Evolutionary conservation across 2,797 vertebrate species (phyloP), one percentile per base, ranked within the genome.

Genomic region (Argentina silus): DNA sequence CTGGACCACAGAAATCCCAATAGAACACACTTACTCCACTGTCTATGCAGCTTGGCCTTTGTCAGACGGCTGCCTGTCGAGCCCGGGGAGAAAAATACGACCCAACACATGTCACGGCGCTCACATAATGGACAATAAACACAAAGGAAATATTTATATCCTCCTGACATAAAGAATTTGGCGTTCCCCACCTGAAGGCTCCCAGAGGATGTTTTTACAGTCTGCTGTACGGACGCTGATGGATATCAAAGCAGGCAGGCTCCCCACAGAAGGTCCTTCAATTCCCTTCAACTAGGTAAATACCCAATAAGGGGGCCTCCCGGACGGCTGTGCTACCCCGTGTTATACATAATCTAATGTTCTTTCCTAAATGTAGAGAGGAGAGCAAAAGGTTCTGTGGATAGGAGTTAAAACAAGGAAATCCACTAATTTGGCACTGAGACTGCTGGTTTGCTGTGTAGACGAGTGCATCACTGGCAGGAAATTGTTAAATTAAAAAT

Each of bases 81-180:
- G n/a, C n/a, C n/a, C n/a, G n/a, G n/a, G n/a, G n/a, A 64, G 42
- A 19, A 64, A 67, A 67, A 72, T 50, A 74, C 60, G 75, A 56
- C 51, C 53, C 14, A 78, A 67, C 59, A 74, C 72, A 73, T 78
- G 73, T 84, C 80, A 70, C 74, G 78, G 59, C 19, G 27, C 47
- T 50, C 80, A 72, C 75, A 79, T 84, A 90, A 88, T 88, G 74
- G 81, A 85, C 78, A 85, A 80, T 87, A 89, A 89, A 85, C 79
- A 86, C 84, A 90, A 87, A 84, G 83, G 82, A 87, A 88, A 89
- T 88, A 86, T 90, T 87, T 83, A 87, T 89, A 82, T 83, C 48
- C 59, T 72, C 70, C 85, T 83, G 90, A 92, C 90, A 89, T 69
- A 43, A 67, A 70, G 76, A 87, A 86, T 89, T 89, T 87, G 71